phyloP scores from a whole-genome alignment of 23 tunicate genomes.

The Ciona savignyi region DNA sequence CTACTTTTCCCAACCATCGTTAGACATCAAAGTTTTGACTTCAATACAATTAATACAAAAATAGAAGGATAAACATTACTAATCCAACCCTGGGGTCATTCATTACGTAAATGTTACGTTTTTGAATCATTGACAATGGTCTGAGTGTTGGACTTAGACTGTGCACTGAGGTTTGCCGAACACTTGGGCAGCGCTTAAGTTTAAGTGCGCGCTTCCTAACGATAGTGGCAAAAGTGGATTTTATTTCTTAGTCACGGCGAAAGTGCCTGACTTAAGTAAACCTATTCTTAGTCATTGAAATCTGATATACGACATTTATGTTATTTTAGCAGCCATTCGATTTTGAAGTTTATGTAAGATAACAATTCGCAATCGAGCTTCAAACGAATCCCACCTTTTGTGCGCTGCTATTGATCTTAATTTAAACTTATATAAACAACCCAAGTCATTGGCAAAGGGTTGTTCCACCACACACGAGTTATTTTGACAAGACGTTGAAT shows the following conservation, averaged over 20 bases:
- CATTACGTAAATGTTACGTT: background rate
- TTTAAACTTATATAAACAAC: background rate
- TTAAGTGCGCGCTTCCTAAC: background rate
- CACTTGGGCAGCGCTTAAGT: background rate
- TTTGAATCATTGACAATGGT: background rate
- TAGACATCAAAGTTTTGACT: background rate
- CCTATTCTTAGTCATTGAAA: background rate
- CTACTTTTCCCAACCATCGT: no score
- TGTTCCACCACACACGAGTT: background rate
- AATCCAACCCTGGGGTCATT: background rate
- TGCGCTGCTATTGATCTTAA: background rate
- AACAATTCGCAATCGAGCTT: background rate
- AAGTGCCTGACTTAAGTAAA: background rate
- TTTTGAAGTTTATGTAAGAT: background rate
- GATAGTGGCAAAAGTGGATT: background rate
- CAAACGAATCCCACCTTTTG: background rate
- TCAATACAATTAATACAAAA: background rate
- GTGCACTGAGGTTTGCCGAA: background rate
- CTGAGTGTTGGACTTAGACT: background rate
- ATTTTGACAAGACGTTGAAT: background rate
- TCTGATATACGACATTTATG: background rate
- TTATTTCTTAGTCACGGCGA: no score
- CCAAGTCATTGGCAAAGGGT: no score
- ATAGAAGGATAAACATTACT: background rate
- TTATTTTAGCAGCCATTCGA: background rate